Percentiles rank a stretch among this genome's conserved stretches.
Conservation (phyloP, 2,888 invertebrate species). For the Tenthredo mesomela region DNA sequence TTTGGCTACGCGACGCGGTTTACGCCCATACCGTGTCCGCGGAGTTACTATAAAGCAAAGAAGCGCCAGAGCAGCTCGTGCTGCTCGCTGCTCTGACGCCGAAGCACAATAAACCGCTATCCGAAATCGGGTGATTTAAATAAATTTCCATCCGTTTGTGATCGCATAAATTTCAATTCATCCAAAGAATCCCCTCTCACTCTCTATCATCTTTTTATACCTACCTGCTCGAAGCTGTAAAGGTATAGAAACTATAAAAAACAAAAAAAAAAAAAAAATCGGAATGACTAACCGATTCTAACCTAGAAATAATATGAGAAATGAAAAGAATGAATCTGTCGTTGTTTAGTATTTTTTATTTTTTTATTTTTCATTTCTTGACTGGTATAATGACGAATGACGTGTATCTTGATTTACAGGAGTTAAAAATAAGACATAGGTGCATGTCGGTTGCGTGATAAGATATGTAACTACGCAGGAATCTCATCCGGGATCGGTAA, state of each 20-base stretch:
- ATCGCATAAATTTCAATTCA: conserved; percentile 73
- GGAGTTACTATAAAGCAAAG: conserved; percentile 71
- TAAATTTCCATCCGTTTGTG: conserved; percentile 77
- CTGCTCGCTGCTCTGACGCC: conserved; percentile 63
- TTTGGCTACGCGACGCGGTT: conserved; percentile 66
- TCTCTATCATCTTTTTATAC: conserved; percentile 23
- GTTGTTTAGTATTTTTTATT: not conserved
- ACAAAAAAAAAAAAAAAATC: too few species aligned
- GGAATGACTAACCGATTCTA: conserved; percentile 18
- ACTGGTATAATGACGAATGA: conserved; percentile 10
- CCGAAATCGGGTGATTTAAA: conserved; percentile 76
- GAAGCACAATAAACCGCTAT: conserved; percentile 75
- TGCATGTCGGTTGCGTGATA: conserved; percentile 12
- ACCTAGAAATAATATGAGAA: not conserved
- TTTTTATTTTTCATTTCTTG: not conserved
- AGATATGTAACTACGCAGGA: not conserved
- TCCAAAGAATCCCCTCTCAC: conserved; percentile 64
- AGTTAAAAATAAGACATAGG: not conserved
- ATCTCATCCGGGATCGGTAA: conserved; percentile 35
- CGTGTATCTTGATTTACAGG: conserved; percentile 24
- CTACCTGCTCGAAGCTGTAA: not conserved
- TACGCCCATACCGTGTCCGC: conserved; percentile 75
- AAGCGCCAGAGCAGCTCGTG: conserved; percentile 60
- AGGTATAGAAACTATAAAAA: not conserved
- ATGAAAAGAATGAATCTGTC: conserved; percentile 57